Evolutionary conservation across 1,140 invertebrate genomes (phyloP).

Genomic region (Galendromus occidentalis): DNA sequence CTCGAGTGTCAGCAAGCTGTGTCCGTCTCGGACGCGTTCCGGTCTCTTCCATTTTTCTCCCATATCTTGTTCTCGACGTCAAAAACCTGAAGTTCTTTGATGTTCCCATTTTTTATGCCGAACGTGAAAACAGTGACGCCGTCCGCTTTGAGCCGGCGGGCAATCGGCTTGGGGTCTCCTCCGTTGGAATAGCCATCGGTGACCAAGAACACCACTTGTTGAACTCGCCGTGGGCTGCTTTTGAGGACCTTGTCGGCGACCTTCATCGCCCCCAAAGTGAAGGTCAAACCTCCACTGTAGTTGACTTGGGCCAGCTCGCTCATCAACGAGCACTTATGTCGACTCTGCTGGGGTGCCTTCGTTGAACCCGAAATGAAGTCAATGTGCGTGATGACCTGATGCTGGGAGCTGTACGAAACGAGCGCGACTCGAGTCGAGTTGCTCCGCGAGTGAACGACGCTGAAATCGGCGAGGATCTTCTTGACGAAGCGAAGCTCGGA

Average conservation of each 20-base stretch:
- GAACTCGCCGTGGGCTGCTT: constrained; percentile 32
- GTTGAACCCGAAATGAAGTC: constrained; percentile 37
- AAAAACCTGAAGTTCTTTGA: constrained; percentile 22
- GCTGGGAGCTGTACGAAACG: constrained; percentile 42
- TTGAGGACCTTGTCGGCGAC: constrained; percentile 35
- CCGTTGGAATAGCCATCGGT: constrained; percentile 53
- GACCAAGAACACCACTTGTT: constrained; percentile 43
- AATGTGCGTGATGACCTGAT: constrained; percentile 36
- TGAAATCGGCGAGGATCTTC: constrained; percentile 47
- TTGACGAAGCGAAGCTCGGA: constrained; percentile 48
- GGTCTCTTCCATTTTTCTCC: constrained; percentile 30
- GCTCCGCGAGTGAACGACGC: constrained; percentile 32
- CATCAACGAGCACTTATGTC: constrained; percentile 43
- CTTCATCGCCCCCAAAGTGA: constrained; percentile 41
- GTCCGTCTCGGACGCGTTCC: too few relatives aligned
- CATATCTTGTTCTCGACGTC: not conserved
- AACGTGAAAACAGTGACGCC: constrained; percentile 44
- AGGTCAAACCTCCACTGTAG: constrained; percentile 45
- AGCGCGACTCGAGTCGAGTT: constrained; percentile 42
- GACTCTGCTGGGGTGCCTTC: constrained; percentile 19
- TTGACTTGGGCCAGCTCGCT: constrained; percentile 38
- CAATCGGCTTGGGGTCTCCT: constrained; percentile 40
- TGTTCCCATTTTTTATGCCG: constrained; percentile 46
- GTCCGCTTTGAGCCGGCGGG: constrained; percentile 32
- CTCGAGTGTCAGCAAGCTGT: too few relatives aligned